Evolutionary conservation across 2,113 vertebrate genomes (phyloP), one percentile per base, ranked within the genome.

Genomic region (Xiphophorus maculatus): DNA sequence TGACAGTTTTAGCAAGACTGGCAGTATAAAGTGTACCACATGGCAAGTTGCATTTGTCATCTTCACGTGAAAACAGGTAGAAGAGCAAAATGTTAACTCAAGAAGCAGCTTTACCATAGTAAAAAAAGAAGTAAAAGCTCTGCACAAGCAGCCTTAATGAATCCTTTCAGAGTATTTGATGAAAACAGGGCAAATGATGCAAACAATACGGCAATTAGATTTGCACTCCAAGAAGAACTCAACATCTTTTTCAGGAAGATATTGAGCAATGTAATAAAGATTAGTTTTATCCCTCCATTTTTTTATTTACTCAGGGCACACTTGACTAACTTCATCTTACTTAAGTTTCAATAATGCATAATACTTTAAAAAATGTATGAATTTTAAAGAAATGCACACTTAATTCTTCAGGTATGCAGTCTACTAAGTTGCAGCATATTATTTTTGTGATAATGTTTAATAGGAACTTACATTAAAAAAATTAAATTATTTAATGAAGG

Each of bases 61-160:
- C 10, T 28, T 48, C 65, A 54, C 5, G n/a, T 66, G 15, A 48
- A 25, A 73, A 51, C 19, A 64, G 11, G 22, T 61, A 11, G 63
- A 62, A 30, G 17, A 62, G 27, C 17, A 63, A 19, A 42, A 2
- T 27, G n/a, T 27, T 54, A 54, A 65, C 2, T 14, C 7, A 19
- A n/a, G 12, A 17, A 65, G 51, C 13, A 28, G 14, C 2, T 30
- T 33, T 17, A 73, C 30, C n/a, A 3, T 5, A 28, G 25, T 2
- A 7, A 29, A 28, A 51, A 72, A 60, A 72, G 42, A 32, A 27
- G 10, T 61, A 13, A 65, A 35, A 68, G 64, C 51, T 68, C 28
- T 44, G 51, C 35, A 66, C 29, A 48, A 29, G 48, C 67, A 81
- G 40, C 40, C 42, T 37, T 8, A 62, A 75, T 42, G 27, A 75